phyloP scores from a whole-genome alignment of 37 sponge, comb jelly and placozoan species.

The Bolinopsis microptera region DNA sequence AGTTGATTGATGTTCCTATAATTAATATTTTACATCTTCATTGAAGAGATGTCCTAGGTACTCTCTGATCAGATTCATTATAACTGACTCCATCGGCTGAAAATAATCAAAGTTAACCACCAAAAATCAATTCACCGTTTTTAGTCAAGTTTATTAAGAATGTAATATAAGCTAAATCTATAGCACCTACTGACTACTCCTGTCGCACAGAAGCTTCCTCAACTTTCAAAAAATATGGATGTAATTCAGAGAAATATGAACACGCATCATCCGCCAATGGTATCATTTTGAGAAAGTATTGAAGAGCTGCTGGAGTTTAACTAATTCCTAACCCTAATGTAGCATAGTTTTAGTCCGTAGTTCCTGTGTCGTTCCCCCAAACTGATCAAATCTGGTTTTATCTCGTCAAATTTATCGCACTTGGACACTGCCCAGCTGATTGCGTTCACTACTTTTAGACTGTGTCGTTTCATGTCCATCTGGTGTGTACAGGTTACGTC shows the following conservation, averaged over 20 bases:
- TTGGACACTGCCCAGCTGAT: slow-evolving; percentile 6
- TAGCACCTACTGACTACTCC: too few species aligned
- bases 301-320: too few species aligned
- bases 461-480: slow-evolving; percentile 61
- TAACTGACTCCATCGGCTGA: slow-evolving; percentile 56
- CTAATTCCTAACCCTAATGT: not conserved
- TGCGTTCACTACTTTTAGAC: slow-evolving; percentile 47
- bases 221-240: too few species aligned
- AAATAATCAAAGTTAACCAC: too few species aligned
- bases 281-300: too few species aligned
- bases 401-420: not conserved
- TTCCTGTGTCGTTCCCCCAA: slow-evolving; percentile 24
- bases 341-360: slow-evolving; percentile 23
- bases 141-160: too few species aligned
- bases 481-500: not conserved
- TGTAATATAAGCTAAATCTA: too few species aligned
- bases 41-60: slow-evolving; percentile 7
- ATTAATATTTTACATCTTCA: not conserved
- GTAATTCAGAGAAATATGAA: too few species aligned
- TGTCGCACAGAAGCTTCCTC: too few species aligned
- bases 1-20: too few species aligned
- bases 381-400: not conserved
- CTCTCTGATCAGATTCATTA: not conserved
- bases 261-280: too few species aligned
- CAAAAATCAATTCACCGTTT: too few species aligned